phyloP scores from a whole-genome alignment of 2,113 vertebrate genomes.

The Hypanus sabinus region DNA sequence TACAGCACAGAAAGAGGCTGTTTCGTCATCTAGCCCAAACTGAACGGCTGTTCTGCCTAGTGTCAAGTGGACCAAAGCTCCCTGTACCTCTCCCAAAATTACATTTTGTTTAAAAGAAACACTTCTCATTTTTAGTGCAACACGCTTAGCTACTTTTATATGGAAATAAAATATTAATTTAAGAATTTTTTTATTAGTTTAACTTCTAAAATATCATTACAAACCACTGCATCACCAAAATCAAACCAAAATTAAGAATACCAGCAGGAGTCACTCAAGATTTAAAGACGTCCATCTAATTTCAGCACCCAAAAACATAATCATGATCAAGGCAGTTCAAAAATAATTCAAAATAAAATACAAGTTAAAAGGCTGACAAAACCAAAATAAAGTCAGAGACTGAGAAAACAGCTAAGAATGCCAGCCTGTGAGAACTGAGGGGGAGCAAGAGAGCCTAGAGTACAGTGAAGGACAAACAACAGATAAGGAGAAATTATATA shows the following conservation, averaged over 20 bases:
- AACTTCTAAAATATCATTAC: neutral
- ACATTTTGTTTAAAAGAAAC: neutral
- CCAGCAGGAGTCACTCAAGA: neutral
- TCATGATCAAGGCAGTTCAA: neutral
- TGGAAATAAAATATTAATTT: constrained; percentile 4
- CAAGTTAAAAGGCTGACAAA: neutral
- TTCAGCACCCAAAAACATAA: neutral
- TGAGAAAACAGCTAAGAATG: neutral
- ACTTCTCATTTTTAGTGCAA: neutral
- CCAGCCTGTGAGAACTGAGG: neutral
- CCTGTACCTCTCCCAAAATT: neutral
- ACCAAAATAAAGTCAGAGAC: neutral
- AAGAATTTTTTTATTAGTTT: neutral
- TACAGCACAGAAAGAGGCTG: too few relatives aligned
- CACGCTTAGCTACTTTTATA: neutral
- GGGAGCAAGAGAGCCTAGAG: neutral
- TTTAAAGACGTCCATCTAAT: neutral
- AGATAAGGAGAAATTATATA: neutral
- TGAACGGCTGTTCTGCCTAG: too few relatives aligned
- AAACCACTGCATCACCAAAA: neutral
- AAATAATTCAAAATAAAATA: neutral
- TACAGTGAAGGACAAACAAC: neutral
- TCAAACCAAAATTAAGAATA: too few relatives aligned
- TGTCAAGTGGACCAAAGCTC: too few relatives aligned
- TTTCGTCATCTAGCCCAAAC: too few relatives aligned